phyloP scores from a whole-genome alignment of 1,140 invertebrate species.

The Microplitis mediator region DNA sequence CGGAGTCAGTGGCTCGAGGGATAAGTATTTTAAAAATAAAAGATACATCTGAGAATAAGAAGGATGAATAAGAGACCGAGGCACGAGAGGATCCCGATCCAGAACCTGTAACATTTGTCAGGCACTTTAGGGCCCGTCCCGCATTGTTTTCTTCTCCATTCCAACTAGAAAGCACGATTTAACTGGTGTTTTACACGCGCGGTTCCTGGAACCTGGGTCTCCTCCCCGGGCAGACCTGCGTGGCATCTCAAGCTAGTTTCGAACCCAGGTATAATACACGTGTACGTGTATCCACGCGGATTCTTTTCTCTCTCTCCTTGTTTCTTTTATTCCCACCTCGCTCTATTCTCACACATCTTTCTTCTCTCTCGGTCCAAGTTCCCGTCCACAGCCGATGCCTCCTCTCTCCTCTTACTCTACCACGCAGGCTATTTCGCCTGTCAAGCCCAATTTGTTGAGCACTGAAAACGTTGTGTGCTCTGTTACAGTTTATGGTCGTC shows the following conservation, averaged over 20 bases:
- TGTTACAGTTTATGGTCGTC: conserved; percentile 40
- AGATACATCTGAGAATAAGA: not conserved
- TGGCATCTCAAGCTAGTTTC: conserved; percentile 31
- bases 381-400: conserved; percentile 11
- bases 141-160: conserved; percentile 41
- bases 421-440: conserved; percentile 33
- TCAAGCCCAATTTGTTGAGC: conserved; percentile 41
- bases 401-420: not conserved
- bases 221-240: conserved; percentile 22
- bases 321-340: conserved; percentile 6
- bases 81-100: conserved; percentile 27
- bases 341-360: conserved; percentile 25
- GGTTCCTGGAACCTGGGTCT: conserved; percentile 37
- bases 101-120: conserved; percentile 39
- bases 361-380: not conserved
- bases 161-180: conserved; percentile 40
- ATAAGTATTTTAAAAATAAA: conserved; percentile 11
- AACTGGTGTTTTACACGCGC: conserved; percentile 42
- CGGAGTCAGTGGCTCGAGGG: not conserved
- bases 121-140: conserved; percentile 37
- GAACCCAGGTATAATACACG: conserved; percentile 32
- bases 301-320: conserved; percentile 1
- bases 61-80: not conserved
- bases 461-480: conserved; percentile 32
- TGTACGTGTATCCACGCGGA: conserved; percentile 19